These are phyloP conservation scores for Apteryx mantelli DNA, from an alignment of 2,113 vertebrate species.

Conservation along the genomic window DNA sequence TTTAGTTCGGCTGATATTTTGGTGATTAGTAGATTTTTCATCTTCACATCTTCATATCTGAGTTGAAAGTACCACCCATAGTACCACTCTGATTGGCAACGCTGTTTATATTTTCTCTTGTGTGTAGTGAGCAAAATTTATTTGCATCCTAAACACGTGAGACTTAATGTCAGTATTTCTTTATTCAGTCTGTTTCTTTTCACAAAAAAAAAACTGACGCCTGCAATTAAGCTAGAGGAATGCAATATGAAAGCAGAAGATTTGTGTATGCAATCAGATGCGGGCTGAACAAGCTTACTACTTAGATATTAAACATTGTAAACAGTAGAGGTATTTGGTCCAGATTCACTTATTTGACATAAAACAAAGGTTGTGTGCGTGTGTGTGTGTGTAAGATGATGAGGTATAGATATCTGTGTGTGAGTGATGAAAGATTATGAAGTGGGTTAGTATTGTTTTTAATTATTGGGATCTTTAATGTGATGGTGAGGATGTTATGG, in stretches of 20 bases:
- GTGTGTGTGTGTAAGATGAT: not conserved
- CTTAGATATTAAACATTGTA: not conserved
- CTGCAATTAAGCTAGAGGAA: constrained; percentile 18
- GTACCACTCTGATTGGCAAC: not conserved
- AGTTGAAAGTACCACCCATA: not conserved
- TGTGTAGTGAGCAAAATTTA: not conserved
- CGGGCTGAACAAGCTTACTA: not conserved
- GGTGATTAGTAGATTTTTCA: not conserved
- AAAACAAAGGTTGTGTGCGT: not conserved
- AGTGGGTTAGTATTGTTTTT: not conserved
- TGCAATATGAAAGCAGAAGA: constrained; percentile 10
- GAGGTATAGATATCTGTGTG: not conserved
- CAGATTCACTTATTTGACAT: not conserved
- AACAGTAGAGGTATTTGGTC: not conserved
- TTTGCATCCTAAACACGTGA: not conserved
- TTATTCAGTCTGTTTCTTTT: not conserved
- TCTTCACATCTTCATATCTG: not conserved
- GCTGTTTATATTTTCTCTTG: not conserved
- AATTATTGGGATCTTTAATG: not conserved
- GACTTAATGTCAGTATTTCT: constrained; percentile 16
- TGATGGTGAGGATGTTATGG: not conserved
- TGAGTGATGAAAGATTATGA: not conserved
- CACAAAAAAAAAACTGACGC: not conserved
- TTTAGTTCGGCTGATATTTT: not conserved
- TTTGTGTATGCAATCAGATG: not conserved